Evolutionary conservation across 1,140 invertebrate genomes (phyloP).

Genomic region (Drosophila cardini): DNA sequence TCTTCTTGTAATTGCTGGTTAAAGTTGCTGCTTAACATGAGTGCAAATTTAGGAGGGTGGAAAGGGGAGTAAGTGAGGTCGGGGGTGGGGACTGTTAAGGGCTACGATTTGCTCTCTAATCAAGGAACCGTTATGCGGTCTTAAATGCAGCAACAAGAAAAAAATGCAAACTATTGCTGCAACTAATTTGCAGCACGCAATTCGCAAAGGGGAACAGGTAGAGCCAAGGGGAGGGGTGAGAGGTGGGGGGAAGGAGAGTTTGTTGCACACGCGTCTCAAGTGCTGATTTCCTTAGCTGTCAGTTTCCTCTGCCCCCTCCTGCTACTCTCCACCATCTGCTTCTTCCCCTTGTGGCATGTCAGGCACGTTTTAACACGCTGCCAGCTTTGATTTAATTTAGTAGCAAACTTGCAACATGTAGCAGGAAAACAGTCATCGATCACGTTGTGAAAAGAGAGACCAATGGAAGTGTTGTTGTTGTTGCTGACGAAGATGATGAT

Average conservation of each 20-base stretch:
- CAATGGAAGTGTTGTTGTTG: too few relatives aligned
- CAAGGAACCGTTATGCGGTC: conserved; percentile 54
- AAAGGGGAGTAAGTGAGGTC: too few relatives aligned
- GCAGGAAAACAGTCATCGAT: conserved; percentile 69
- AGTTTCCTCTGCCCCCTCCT: conserved; percentile 26
- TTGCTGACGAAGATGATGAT: conserved; percentile 9
- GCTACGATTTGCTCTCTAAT: conserved; percentile 10
- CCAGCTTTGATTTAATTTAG: conserved; percentile 83
- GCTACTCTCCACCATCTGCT: neutral
- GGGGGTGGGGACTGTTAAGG: conserved; percentile 9
- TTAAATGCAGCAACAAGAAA: neutral
- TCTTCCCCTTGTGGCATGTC: conserved; percentile 61
- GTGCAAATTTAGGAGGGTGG: conserved; percentile 22
- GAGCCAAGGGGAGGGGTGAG: neutral
- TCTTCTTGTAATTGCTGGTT: conserved; percentile 49
- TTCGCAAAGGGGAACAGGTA: conserved; percentile 28
- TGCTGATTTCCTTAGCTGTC: conserved; percentile 61
- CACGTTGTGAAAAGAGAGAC: conserved; percentile 38
- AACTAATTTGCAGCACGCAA: conserved; percentile 77
- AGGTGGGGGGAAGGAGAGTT: neutral
- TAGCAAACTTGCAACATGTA: conserved; percentile 55
- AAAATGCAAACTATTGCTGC: conserved; percentile 22
- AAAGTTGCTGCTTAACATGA: conserved; percentile 62
- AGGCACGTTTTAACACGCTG: conserved; percentile 79
- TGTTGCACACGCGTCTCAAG: conserved; percentile 69